Evolutionary conservation across 2,888 invertebrate genomes (phyloP), one percentile per base, ranked within the genome.

Genomic region (Nemotelus pantherinus): DNA sequence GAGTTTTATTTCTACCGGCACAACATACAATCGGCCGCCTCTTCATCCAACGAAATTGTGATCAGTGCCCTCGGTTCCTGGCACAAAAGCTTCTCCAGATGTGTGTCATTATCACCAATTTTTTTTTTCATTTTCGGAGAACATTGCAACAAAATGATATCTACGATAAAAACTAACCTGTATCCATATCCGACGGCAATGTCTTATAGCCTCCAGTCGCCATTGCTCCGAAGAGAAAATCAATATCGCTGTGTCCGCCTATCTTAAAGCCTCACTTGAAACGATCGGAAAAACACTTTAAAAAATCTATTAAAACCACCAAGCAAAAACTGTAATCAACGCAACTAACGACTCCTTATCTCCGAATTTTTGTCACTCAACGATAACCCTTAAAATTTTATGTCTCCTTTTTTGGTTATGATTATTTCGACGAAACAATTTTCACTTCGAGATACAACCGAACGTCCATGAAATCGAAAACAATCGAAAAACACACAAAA

Each of bases 101-200:
- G 25, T 25, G 25, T 25, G 25, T 25, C 25, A 25, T 25, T 25
- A 25, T 25, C 25, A 25, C 25, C 25, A 25, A 0, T 25, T 25
- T 25, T 25, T 25, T 25, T 25, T 25, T 25, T 25, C 25, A 1
- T 25, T 25, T 25, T 25, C 25, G 25, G 25, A 25, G 25, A 25
- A 25, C 25, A 25, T 25, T 25, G 25, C 25, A 25, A 25, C 25
- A 25, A 25, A 0, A 25, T 25, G 25, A 25, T 25, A 25, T 25
- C 25, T 25, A 25, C 25, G 25, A 25, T 25, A 25, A 58, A 43
- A 47, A 78, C 78, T 44, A 58, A 78, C 78, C 78, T 78, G 78
- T 65, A 78, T 78, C 78, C 78, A 78, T 78, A 9, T 67, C 78
- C 78, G 78, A 70, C 78, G 78, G 78, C 74, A 76, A 63, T 68